Evolutionary conservation across 2,797 vertebrate species (phyloP), one percentile per base, ranked within the genome.

Genomic region (Zenarchopterus dispar): DNA sequence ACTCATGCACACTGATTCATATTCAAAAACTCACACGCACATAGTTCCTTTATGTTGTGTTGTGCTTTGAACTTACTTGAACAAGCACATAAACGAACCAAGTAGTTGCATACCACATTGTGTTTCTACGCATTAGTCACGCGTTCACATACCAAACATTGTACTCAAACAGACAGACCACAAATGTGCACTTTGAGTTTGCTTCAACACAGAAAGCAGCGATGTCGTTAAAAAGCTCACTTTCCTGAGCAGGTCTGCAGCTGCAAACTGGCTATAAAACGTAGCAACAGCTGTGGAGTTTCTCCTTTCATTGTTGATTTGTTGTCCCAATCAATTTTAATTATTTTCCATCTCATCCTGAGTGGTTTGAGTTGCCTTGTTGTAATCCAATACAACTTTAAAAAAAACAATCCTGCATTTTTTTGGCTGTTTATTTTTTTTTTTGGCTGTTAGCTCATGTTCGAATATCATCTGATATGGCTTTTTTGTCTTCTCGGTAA

Each of bases 111-210:
- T 33, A 61, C 65, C 59, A 36, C 41, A 55, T 60, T 77, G 63
- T 68, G 33, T 53, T 45, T 70, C 50, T 51, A 24, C 9, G 13
- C 39, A 67, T 84, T 67, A 86, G 75, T 84, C 60, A 31, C 53
- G 60, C 75, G 56, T 47, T 76, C 42, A 22, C 50, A 69, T 70
- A 65, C 78, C 67, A 68, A 69, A 74, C 80, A 65, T 69, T 75
- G 46, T 55, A 65, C 22, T 75, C 52, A 62, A 33, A 62, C 61
- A 52, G 19, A 41, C 41, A 56, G 31, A 42, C 51, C 72, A 67
- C 52, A 72, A 48, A 61, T 59, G 33, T 51, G 46, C n/a, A 53
- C 31, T 18, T 63, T 16, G 18, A 31, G 56, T 41, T 51, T 60
- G 45, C 55, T 16, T 33, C 11, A n/a, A 19, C 63, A 46, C 55